These are phyloP conservation scores for Turdus rufiventris DNA, from an alignment of 2,113 vertebrate genomes.

Conservation along the genomic window DNA sequence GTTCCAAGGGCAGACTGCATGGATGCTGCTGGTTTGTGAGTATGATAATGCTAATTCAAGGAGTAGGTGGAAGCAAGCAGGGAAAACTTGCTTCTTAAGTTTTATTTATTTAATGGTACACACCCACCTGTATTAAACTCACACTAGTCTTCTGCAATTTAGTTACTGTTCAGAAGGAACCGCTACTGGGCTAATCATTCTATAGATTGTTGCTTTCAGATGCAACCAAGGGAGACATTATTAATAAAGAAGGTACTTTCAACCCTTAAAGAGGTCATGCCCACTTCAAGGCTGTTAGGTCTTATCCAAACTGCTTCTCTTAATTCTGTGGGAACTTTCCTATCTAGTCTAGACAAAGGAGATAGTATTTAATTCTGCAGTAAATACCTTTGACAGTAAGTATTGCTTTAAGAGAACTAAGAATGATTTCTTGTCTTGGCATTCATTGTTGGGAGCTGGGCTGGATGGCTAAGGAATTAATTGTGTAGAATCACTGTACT, in stretches of 20 bases:
- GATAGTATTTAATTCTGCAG: background rate
- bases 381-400: background rate
- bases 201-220: background rate
- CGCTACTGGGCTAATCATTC: rapidly evolving
- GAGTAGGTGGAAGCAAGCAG: background rate
- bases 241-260: background rate
- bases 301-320: background rate
- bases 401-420: background rate
- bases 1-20: background rate
- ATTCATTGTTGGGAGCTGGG: background rate
- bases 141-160: background rate
- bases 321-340: background rate
- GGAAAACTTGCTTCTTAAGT: background rate
- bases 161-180: background rate
- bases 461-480: background rate
- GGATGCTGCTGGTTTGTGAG: background rate
- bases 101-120: background rate
- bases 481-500: background rate
- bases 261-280: background rate
- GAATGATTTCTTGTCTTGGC: background rate
- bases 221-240: background rate
- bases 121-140: background rate
- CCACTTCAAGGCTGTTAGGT: background rate
- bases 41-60: background rate
- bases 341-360: background rate